Evolutionary conservation across 2,888 invertebrate species (phyloP).

Genomic region (Apeira syringaria): DNA sequence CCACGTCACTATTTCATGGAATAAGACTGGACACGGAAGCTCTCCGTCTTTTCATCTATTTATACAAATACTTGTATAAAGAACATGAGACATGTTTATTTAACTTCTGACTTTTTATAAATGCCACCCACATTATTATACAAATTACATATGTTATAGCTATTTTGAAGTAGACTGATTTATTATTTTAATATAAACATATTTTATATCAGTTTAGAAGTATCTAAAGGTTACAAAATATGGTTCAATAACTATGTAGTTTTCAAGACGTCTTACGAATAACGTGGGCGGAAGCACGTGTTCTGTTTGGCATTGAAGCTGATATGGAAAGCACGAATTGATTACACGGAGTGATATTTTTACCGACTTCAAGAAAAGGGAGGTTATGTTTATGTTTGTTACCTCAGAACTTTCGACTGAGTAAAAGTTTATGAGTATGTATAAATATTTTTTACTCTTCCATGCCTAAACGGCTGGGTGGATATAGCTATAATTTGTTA

Average conservation of each 20-base stretch:
- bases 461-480: too few relatives aligned
- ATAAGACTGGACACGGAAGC: neutral
- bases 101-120: slow-evolving; percentile 2
- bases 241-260: too few relatives aligned
- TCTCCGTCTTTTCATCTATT: neutral
- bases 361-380: neutral
- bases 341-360: neutral
- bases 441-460: too few relatives aligned
- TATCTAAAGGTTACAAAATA: too few relatives aligned
- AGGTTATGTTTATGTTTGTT: neutral
- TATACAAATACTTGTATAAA: neutral
- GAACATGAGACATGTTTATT: neutral
- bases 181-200: too few relatives aligned
- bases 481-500: too few relatives aligned
- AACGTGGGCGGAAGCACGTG: slow-evolving; percentile 3
- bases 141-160: too few relatives aligned
- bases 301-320: slow-evolving; percentile 1
- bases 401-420: neutral
- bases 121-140: neutral
- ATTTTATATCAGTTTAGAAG: too few relatives aligned
- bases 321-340: slow-evolving; percentile 3
- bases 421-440: too few relatives aligned
- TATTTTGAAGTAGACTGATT: too few relatives aligned
- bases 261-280: neutral
- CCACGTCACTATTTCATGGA: neutral